These are phyloP conservation scores for Drosophila kuntzei DNA, from an alignment of 2,888 invertebrate species.

Conservation along the genomic window DNA sequence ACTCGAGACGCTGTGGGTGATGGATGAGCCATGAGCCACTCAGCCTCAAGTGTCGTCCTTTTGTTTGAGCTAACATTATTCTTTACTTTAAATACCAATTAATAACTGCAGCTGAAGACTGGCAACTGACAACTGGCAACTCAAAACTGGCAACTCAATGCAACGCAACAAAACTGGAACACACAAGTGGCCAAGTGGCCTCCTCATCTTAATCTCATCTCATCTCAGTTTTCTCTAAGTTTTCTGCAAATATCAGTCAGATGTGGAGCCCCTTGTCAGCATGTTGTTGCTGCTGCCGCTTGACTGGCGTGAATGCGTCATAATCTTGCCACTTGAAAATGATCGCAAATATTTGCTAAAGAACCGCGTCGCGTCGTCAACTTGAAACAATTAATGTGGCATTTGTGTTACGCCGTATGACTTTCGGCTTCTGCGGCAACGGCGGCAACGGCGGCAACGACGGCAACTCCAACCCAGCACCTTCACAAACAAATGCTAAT, in stretches of 20 bases:
- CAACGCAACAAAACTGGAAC: slow-evolving; percentile 67
- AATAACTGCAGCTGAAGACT: slow-evolving; percentile 74
- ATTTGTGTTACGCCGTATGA: slow-evolving; percentile 81
- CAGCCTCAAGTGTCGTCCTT: slow-evolving; percentile 71
- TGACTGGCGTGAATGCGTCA: slow-evolving; percentile 80
- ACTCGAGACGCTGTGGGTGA: slow-evolving; percentile 81
- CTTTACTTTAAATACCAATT: slow-evolving; percentile 82
- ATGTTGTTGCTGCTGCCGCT: slow-evolving; percentile 32
- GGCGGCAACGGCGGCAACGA: slow-evolving; percentile 29
- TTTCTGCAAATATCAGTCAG: slow-evolving; percentile 66
- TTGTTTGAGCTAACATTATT: slow-evolving; percentile 79
- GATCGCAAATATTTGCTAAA: slow-evolving; percentile 72
- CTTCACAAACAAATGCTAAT: slow-evolving; percentile 81
- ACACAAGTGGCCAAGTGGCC: slow-evolving; percentile 69
- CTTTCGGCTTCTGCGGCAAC: slow-evolving; percentile 78
- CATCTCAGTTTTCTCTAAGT: slow-evolving; percentile 28
- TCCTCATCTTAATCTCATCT: slow-evolving; percentile 7
- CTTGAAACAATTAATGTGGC: slow-evolving; percentile 82
- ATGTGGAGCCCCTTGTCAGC: slow-evolving; percentile 18
- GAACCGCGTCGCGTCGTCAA: slow-evolving; percentile 62
- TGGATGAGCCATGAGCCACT: slow-evolving; percentile 62
- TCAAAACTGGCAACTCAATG: not conserved
- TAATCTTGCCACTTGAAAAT: slow-evolving; percentile 82
- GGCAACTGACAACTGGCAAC: slow-evolving; percentile 46
- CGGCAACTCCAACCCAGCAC: slow-evolving; percentile 52